A percentile compares a stretch with the other conserved stretches of the same genome.
Evolutionary conservation across 2,113 vertebrate genomes (phyloP).

Genomic region (Cheirogaleus medius): DNA sequence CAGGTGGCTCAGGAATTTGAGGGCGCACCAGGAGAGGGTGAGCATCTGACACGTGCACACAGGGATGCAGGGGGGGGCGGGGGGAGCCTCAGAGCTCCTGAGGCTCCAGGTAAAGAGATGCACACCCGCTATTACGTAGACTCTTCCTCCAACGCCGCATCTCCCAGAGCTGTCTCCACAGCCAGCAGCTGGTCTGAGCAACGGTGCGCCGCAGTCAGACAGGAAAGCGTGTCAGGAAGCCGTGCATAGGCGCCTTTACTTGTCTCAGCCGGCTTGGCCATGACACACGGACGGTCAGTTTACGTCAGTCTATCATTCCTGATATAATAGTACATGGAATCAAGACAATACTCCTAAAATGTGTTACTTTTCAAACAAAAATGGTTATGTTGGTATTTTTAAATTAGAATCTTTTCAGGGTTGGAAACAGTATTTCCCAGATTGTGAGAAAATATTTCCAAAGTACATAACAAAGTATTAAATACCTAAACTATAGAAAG

Average conservation of each 20-base stretch:
- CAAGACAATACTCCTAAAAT: background rate
- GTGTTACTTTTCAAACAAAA: background rate
- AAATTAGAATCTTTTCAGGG: background rate
- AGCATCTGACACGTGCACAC: too few species aligned
- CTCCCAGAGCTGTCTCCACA: accelerated
- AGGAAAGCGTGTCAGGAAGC: background rate
- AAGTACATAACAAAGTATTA: background rate
- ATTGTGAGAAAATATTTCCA: background rate
- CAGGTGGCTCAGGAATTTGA: background rate
- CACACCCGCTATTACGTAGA: accelerated
- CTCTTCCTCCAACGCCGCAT: too few species aligned
- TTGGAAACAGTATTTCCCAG: background rate
- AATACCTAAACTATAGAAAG: background rate
- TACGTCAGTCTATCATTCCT: background rate
- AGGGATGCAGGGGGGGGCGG: too few species aligned
- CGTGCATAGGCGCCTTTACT: background rate
- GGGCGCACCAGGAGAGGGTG: background rate
- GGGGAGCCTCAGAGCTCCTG: background rate
- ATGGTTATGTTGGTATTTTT: background rate
- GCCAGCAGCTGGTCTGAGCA: accelerated
- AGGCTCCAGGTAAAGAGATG: background rate
- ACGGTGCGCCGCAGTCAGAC: too few species aligned
- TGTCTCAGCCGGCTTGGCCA: background rate
- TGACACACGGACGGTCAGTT: background rate
- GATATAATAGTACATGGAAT: background rate